A percentile compares a stretch with the other conserved stretches of the same genome.
phyloP scores from a whole-genome alignment of 2,888 invertebrate genomes.

The Litoditis marina region DNA sequence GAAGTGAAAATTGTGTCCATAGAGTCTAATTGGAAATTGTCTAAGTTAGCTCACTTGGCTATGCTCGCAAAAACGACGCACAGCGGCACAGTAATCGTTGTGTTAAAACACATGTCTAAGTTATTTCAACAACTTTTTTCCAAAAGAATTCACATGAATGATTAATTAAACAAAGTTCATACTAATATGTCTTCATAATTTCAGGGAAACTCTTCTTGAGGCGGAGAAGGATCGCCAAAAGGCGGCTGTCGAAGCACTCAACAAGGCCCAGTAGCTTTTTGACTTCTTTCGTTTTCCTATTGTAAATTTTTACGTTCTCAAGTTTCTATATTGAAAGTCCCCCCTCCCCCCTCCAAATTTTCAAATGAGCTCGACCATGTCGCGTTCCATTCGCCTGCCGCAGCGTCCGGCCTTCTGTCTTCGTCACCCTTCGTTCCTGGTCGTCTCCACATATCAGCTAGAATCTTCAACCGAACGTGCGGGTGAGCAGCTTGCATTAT shows the following conservation, averaged over 20 bases:
- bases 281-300: too few species aligned
- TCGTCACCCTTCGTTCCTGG: constrained; percentile 14
- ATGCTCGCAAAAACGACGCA: not conserved
- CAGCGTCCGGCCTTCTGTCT: constrained; percentile 42
- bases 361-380: too few species aligned
- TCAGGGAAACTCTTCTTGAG: constrained; percentile 46
- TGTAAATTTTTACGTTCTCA: too few species aligned
- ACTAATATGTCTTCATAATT: constrained; percentile 11
- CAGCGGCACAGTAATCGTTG: not conserved
- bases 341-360: constrained; percentile 9
- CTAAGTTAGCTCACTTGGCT: too few species aligned
- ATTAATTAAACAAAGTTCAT: too few species aligned
- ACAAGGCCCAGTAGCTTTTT: constrained; percentile 6
- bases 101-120: too few species aligned
- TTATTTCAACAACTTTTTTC: too few species aligned
- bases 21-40: too few species aligned
- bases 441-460: constrained; percentile 41
- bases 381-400: constrained; percentile 18
- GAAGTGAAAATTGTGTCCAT: too few species aligned
- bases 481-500: too few species aligned
- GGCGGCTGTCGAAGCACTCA: constrained; percentile 10
- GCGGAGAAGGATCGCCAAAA: constrained; percentile 32
- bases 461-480: constrained; percentile 22
- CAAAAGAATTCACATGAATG: too few species aligned
- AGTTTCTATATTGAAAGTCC: constrained; percentile 1